Evolutionary conservation across 2,888 invertebrate genomes (phyloP).

Genomic region (Rotaria macrura): DNA sequence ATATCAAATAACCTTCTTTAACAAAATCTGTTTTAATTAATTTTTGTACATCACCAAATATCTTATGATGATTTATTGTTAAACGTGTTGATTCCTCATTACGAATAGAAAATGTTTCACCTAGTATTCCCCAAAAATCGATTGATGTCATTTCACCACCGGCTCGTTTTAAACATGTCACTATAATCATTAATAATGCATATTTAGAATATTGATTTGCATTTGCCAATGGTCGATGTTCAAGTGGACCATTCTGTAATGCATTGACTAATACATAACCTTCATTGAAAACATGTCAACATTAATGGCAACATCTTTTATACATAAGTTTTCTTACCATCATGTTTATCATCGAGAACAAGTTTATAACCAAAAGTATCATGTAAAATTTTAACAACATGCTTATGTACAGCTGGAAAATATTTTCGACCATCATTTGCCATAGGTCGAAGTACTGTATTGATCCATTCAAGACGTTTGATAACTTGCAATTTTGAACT

Average conservation of each 20-base stretch:
- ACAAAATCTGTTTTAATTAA: background rate
- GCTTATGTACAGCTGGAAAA: background rate
- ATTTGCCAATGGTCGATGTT: background rate
- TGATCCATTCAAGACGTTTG: background rate
- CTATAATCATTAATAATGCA: background rate
- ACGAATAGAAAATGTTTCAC: constrained; percentile 1
- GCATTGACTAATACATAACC: background rate
- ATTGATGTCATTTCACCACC: background rate
- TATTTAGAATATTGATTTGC: background rate
- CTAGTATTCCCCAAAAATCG: background rate
- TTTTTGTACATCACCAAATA: constrained; percentile 19
- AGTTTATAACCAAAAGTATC: background rate
- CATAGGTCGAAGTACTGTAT: background rate
- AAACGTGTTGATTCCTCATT: background rate
- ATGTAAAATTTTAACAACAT: background rate
- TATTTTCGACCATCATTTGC: background rate
- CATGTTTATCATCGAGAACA: background rate
- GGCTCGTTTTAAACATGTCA: background rate
- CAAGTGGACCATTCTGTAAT: background rate
- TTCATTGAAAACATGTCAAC: background rate
- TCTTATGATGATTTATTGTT: background rate
- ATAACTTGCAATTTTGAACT: background rate
- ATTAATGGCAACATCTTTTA: background rate
- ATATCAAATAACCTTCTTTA: constrained; percentile 12
- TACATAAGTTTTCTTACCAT: background rate